phyloP scores from a whole-genome alignment of 2,888 invertebrate species.

The Torymus aiolomorphi region DNA sequence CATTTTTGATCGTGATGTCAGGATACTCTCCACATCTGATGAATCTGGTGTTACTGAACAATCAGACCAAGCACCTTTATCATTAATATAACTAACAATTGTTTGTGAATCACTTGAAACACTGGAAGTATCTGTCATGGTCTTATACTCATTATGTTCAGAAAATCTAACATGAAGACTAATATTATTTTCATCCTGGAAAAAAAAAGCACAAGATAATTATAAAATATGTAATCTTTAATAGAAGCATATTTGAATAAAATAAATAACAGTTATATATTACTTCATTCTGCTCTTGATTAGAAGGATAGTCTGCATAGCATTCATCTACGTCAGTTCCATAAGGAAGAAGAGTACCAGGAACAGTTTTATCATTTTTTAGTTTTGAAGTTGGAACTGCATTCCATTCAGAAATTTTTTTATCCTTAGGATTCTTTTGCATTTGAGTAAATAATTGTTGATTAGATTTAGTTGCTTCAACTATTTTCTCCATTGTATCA shows the following conservation, averaged over 20 bases:
- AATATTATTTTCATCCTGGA: conserved; percentile 60
- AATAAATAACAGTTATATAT: neutral
- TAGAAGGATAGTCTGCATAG: conserved; percentile 39
- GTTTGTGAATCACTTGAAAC: conserved; percentile 66
- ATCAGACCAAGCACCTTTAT: conserved; percentile 68
- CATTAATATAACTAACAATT: conserved; percentile 60
- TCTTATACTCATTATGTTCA: conserved; percentile 72
- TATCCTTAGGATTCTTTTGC: conserved; percentile 13
- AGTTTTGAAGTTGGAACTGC: conserved; percentile 33
- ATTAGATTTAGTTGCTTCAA: conserved; percentile 57
- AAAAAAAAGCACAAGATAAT: conserved; percentile 3
- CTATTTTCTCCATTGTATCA: conserved; percentile 59
- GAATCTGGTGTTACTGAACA: conserved; percentile 66
- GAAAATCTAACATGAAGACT: conserved; percentile 73
- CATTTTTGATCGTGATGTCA: conserved; percentile 19
- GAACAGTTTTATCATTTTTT: conserved; percentile 40
- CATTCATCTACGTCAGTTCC: conserved; percentile 58
- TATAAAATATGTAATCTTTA: neutral
- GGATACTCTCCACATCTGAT: conserved; percentile 64
- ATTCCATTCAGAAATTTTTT: conserved; percentile 45
- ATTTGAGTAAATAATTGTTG: conserved; percentile 19
- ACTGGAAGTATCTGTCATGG: conserved; percentile 69
- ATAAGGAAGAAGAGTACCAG: conserved; percentile 54
- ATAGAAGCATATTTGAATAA: neutral
- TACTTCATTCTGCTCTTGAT: conserved; percentile 47